Base-by-base conservation (phyloP, 2,113 vertebrate species). In the Daubentonia madagascariensis region DNA sequence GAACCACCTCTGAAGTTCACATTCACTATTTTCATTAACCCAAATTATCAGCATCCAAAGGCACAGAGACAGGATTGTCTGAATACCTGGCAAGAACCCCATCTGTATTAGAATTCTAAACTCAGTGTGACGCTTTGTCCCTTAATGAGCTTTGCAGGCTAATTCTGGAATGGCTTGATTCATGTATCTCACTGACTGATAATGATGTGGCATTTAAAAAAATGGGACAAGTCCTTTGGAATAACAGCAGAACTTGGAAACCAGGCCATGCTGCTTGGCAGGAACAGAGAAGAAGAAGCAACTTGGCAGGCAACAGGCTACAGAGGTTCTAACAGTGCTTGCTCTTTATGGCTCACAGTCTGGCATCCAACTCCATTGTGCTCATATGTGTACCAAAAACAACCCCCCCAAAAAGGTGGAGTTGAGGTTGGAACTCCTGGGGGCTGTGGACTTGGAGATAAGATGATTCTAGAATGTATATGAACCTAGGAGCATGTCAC, bases 151-250 rank as follows among this genome's bases (percentile, higher is more conserved):
- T 83, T 79, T 90, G 63, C 40, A 54, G 52, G 54, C 43, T 97
- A 79, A 79, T 94, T 96, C 61, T 67, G 9, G 85, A 97, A 79
- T 80, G 61, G 25, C 32, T 76, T 59, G 54, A 97, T 80, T 95
- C 59, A 59, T 83, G 93, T 23, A 52, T 83, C 81, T 91, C 57
- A 63, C 11, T 73, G 70, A 91, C 28, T 85, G 95, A 96, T 95
- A 86, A 67, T 81, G 76, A 95, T 48, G 67, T 96, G 76, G 40
- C 90, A 83, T 94, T 96, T 43, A 3, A 92, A 92, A 93, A 97
- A 85, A 43, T 68, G 79, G 72, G 70, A 52, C 80, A 94, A 65
- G 79, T 93, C 57, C 32, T 95, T 54, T 84, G 76, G 65, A 90
- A 76, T 87, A 67, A 80, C 78, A 84, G 45, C 48, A 87, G 92